phyloP scores from a whole-genome alignment of 2,888 invertebrate genomes.

The Rambutsinella grinnellia region DNA sequence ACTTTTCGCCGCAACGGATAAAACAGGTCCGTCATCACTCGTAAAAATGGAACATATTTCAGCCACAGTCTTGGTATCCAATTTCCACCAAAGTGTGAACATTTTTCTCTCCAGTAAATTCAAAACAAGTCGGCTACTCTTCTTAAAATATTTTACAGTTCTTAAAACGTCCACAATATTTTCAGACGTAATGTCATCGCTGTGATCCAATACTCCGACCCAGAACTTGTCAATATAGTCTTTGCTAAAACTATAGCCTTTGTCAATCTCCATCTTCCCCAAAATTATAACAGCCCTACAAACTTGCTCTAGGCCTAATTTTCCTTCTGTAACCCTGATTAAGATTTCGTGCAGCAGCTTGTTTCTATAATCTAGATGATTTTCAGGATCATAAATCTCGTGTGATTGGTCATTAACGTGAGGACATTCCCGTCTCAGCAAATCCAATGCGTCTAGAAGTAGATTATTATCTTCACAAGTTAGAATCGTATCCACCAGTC shows the following conservation, averaged over 20 bases:
- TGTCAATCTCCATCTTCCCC: slow-evolving; percentile 71
- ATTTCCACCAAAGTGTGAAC: slow-evolving; percentile 73
- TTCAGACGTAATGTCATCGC: slow-evolving; percentile 73
- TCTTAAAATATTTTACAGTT: slow-evolving; percentile 74
- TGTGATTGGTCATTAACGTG: slow-evolving; percentile 8
- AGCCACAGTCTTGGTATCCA: slow-evolving; percentile 67
- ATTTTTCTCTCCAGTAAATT: slow-evolving; percentile 75
- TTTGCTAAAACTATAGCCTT: slow-evolving; percentile 70
- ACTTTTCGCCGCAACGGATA: slow-evolving; percentile 55
- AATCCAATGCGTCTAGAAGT: slow-evolving; percentile 70
- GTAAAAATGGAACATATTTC: slow-evolving; percentile 66
- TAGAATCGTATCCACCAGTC: slow-evolving; percentile 71
- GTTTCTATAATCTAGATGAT: slow-evolving; percentile 68
- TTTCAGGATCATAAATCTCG: slow-evolving; percentile 32
- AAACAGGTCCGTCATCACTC: slow-evolving; percentile 20
- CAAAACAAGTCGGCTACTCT: slow-evolving; percentile 75
- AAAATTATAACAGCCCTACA: slow-evolving; percentile 75
- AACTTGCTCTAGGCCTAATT: slow-evolving; percentile 74
- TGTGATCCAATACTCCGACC: slow-evolving; percentile 76
- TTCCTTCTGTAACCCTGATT: slow-evolving; percentile 75
- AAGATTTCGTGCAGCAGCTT: slow-evolving; percentile 76
- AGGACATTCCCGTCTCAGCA: slow-evolving; percentile 68
- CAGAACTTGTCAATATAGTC: slow-evolving; percentile 76
- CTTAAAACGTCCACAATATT: slow-evolving; percentile 75
- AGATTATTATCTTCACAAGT: slow-evolving; percentile 69